phyloP scores from a whole-genome alignment of 2,888 invertebrate genomes.

The Penaeus monodon region DNA sequence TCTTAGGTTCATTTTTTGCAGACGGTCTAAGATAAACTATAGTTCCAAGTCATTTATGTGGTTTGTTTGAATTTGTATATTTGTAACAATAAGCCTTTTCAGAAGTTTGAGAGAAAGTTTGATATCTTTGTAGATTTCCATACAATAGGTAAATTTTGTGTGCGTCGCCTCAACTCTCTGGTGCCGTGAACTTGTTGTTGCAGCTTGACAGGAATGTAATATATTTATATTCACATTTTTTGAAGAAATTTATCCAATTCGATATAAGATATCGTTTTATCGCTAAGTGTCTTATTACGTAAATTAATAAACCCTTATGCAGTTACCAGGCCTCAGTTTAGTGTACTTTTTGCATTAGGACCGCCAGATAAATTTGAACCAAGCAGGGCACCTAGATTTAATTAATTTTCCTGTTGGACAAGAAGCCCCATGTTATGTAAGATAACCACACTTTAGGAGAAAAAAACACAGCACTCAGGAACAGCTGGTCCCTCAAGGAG shows the following conservation, averaged over 20 bases:
- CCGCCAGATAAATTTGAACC: constrained; percentile 31
- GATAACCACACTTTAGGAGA: neutral
- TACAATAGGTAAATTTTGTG: constrained; percentile 36
- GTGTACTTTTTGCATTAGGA: constrained; percentile 31
- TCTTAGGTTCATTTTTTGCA: constrained; percentile 41
- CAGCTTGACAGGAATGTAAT: constrained; percentile 55
- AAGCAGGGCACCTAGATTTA: constrained; percentile 28
- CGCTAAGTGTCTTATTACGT: constrained; percentile 56
- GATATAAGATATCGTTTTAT: constrained; percentile 42
- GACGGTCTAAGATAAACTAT: constrained; percentile 43
- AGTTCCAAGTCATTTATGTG: constrained; percentile 49
- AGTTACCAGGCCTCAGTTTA: constrained; percentile 39
- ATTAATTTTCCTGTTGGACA: constrained; percentile 15
- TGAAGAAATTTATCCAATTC: constrained; percentile 28
- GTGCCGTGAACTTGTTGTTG: constrained; percentile 51
- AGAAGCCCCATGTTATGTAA: constrained; percentile 3
- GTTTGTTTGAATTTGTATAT: constrained; percentile 57
- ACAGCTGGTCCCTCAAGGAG: constrained; percentile 22
- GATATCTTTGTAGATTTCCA: constrained; percentile 57
- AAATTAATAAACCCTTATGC: constrained; percentile 42
- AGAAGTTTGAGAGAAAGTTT: constrained; percentile 50
- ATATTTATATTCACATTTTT: constrained; percentile 42
- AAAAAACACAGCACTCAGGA: constrained; percentile 25
- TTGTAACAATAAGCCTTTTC: constrained; percentile 56
- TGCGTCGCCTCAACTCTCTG: constrained; percentile 41